Percentiles rank a stretch among this genome's conserved stretches.
Evolutionary conservation across 2,797 vertebrate species (phyloP).

Genomic region (Lagorchestes hirsutus): DNA sequence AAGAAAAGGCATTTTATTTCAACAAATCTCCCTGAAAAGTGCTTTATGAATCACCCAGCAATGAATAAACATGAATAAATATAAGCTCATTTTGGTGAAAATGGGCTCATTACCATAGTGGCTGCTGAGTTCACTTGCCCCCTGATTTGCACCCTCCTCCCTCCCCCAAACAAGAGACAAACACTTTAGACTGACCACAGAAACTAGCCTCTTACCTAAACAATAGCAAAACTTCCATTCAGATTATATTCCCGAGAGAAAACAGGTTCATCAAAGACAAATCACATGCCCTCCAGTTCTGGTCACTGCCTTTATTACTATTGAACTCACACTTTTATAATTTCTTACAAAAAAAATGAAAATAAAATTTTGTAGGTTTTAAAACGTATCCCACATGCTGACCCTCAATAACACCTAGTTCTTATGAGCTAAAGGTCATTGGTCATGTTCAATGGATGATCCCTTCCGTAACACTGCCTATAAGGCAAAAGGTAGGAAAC

Average conservation of each 20-base stretch:
- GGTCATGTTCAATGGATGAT: not conserved
- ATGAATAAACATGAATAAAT: slow-evolving; percentile 83
- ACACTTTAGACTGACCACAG: slow-evolving; percentile 65
- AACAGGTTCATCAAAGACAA: not conserved
- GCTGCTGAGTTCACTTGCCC: slow-evolving; percentile 69
- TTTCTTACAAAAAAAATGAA: slow-evolving; percentile 30
- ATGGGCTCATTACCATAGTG: slow-evolving; percentile 75
- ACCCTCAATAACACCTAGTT: not conserved
- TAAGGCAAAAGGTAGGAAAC: not conserved
- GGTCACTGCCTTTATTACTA: not conserved
- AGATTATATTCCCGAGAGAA: not conserved
- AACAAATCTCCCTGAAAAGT: slow-evolving; percentile 73
- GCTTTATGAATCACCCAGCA: slow-evolving; percentile 76
- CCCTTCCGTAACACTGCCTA: not conserved
- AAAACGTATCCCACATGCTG: not conserved
- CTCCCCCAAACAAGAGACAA: slow-evolving; percentile 49
- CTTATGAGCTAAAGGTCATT: not conserved
- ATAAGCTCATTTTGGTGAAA: slow-evolving; percentile 76
- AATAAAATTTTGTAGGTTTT: not conserved
- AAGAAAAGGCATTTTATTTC: slow-evolving; percentile 77
- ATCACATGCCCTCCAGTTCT: not conserved
- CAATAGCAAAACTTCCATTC: slow-evolving; percentile 6
- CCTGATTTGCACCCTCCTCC: not conserved
- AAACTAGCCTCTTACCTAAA: slow-evolving; percentile 38
- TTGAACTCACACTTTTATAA: slow-evolving; percentile 38